Percentiles rank a stretch among this genome's conserved stretches.
These are phyloP conservation scores for Lagocephalus sceleratus DNA, from an alignment of 2,797 vertebrate genomes.

Conservation along the genomic window DNA sequence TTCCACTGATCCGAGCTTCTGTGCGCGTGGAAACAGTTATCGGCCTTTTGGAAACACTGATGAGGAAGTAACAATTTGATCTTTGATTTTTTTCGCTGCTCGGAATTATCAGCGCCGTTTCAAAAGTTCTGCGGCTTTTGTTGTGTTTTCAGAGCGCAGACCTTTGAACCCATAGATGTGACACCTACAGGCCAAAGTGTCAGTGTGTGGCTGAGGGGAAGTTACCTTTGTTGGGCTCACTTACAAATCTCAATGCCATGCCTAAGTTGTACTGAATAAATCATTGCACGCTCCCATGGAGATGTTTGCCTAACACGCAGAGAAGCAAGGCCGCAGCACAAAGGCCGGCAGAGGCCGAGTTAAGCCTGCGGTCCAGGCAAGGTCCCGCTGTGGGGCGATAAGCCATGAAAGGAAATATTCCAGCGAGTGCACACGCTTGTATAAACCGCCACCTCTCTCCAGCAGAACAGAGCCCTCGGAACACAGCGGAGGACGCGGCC, in stretches of 20 bases:
- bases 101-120: no score
- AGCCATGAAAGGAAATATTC: slow-evolving; percentile 72
- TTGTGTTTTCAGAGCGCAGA: no score
- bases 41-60: no score
- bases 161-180: no score
- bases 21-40: no score
- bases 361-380: slow-evolving; percentile 54
- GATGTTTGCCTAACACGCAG: slow-evolving; percentile 51
- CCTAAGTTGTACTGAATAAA: slow-evolving; percentile 59
- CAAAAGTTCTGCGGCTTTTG: no score
- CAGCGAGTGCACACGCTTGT: slow-evolving; percentile 72
- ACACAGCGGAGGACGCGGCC: slow-evolving; percentile 35
- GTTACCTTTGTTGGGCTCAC: slow-evolving; percentile 55
- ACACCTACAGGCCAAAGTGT: no score
- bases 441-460: slow-evolving; percentile 68
- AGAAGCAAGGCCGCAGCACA: slow-evolving; percentile 39
- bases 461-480: slow-evolving; percentile 60
- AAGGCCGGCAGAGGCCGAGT: slow-evolving; percentile 35
- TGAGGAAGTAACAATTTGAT: no score
- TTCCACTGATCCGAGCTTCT: no score
- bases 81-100: no score
- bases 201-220: slow-evolving; percentile 51
- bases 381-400: slow-evolving; percentile 67
- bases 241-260: slow-evolving; percentile 41
- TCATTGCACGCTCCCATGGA: slow-evolving; percentile 48